These are phyloP conservation scores for Microplitis demolitor DNA, from an alignment of 1,140 invertebrate genomes.

Conservation along the genomic window DNA sequence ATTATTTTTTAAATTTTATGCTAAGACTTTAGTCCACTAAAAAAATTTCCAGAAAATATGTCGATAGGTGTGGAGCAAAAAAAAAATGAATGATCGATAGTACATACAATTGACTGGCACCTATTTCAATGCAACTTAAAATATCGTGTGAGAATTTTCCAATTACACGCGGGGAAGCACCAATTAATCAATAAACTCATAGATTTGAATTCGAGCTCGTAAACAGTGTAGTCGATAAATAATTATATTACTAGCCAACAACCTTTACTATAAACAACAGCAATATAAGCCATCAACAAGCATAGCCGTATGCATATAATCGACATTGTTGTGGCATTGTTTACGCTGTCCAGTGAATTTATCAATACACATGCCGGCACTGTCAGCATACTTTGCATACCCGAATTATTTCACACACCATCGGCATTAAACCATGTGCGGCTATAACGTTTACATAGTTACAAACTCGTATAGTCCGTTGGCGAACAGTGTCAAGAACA, in stretches of 20 bases:
- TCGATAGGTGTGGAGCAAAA: too few species aligned
- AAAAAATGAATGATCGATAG: too few species aligned
- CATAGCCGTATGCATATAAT: conserved; percentile 42
- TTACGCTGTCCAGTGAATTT: conserved; percentile 52
- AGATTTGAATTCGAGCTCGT: too few species aligned
- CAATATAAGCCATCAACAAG: conserved; percentile 25
- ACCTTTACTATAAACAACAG: conserved; percentile 47
- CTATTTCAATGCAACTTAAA: too few species aligned
- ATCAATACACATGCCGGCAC: conserved; percentile 45
- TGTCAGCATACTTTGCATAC: neutral
- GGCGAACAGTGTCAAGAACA: neutral
- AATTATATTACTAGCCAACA: neutral
- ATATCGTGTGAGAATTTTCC: too few species aligned
- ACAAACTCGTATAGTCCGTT: neutral
- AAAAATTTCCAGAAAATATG: too few species aligned
- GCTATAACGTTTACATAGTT: conserved; percentile 6
- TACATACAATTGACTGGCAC: too few species aligned
- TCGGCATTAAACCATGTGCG: neutral
- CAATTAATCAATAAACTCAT: too few species aligned
- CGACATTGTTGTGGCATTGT: conserved; percentile 59
- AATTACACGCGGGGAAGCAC: too few species aligned
- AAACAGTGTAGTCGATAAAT: neutral
- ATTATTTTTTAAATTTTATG: too few species aligned
- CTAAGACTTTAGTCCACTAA: too few species aligned
- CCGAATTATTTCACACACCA: conserved; percentile 10